Evolutionary conservation across 2,113 vertebrate genomes (phyloP), one percentile per base, ranked within the genome.

Genomic region (Pristiophorus japonicus): DNA sequence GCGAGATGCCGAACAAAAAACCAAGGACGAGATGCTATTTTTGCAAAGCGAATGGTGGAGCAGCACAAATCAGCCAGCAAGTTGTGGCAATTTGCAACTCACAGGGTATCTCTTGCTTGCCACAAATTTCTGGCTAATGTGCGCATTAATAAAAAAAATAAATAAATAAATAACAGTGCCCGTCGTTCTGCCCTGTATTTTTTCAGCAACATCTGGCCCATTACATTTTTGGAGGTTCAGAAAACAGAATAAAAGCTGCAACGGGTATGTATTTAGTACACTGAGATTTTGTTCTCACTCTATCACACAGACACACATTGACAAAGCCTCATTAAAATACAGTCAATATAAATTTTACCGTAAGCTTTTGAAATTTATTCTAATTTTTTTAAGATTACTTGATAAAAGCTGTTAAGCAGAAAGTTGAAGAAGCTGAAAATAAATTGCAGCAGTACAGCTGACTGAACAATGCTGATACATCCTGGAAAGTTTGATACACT

Each of bases 371-470:
- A 92, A 92, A 92, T 92, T 92, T 92, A 92, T 92, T 62, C 59
- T 0, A 16, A 92, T 63, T 92, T 92, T 92, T 92, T 92, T 34
- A 63, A 63, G 88, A 38, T 92, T 92, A 92, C 20, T 92, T 92
- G 88, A 92, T 92, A 92, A 92, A 92, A 92, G 59, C 88, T 92
- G 24, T 59, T 92, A 63, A 92, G 88, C 88, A 92, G 59, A 92
- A 92, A 65, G 88, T 92, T 92, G 62, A 92, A 92, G 59, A 92
- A 92, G 59, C 88, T 92, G 88, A 65, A 92, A 92, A 92, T 92
- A 65, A 65, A 92, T 92, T 92, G 59, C 88, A 92, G 10, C 30
- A 63, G 34, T 38, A 92, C 88, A 92, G 88, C 62, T 92, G 88
- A 63, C 88, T 92, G 88, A 92, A 92, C 59, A 92, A 65, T 24